Base-by-base conservation (phyloP, 2,113 vertebrate species). In the Corydoras sp. region DNA sequence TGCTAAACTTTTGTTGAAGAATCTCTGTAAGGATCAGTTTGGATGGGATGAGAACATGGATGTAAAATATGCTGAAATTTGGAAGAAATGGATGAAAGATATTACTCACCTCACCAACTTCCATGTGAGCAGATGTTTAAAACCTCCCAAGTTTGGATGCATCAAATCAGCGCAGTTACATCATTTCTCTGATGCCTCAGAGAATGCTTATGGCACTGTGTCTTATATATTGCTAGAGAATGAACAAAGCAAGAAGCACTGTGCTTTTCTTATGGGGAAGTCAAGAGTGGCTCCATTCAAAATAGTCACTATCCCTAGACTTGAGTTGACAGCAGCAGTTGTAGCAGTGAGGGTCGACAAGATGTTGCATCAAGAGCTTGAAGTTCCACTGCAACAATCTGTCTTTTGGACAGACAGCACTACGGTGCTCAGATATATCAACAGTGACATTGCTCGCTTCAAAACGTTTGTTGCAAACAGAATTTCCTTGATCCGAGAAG, bases 351-450 rank as follows among this genome's bases (percentile, higher is more conserved):
- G 13, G 10, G 54, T 59, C 24, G 64, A 72, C 49, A 76, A 54
- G 29, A 62, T 48, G 29, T 14, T 71, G 51, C 66, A 18, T 12
- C 8, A 7, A 15, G n/a, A 76, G 13, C 50, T 76, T 7, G 55
- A 72, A 29, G 2, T 76, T 4, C n/a, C 60, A 43, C 24, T 72
- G 2, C 29, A 43, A 50, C 32, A 72, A 0, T 72, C 49, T 14
- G 58, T 67, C 5, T 76, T 71, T 32, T 76, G 58, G 63, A 32
- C 75, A 6, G 69, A 72, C 58, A 76, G 69, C 43, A 72, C 63
- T 10, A 61, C 75, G 2, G 29, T 76, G 2, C 29, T 72, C 1
- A 67, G 55, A 55, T 72, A 76, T 11, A 72, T 68, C 18, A 12
- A 15, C 13, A 72, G 68, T 50, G 24, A 24, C 43, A 66, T 13